Conservation (phyloP, 2,888 invertebrate genomes). For the Andrena bicolor region DNA sequence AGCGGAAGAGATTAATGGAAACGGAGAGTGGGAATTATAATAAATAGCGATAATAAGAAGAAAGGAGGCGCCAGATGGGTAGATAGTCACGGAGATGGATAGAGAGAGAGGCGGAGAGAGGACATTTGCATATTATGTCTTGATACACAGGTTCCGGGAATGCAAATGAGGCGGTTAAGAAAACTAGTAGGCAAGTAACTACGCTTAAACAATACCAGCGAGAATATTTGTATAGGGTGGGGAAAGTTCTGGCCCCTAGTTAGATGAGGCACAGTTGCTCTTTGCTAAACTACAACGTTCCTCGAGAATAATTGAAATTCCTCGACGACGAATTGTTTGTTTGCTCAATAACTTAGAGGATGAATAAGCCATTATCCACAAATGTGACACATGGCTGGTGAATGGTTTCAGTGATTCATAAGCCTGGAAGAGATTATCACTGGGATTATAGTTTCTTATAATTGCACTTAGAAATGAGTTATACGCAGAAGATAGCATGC, state of each 20-base stretch:
- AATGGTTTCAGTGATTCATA: not conserved
- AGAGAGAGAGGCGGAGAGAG: conserved; percentile 18
- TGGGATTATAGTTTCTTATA: not conserved
- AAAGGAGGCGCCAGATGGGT: conserved; percentile 49
- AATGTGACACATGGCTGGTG: no score
- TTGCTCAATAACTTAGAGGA: no score
- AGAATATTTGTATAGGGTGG: conserved; percentile 50
- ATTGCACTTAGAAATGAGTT: not conserved
- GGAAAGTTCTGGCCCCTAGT: conserved; percentile 19
- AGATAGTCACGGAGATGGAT: conserved; percentile 28
- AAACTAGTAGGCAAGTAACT: conserved; percentile 52
- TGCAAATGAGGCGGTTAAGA: conserved; percentile 58
- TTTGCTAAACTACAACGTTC: no score
- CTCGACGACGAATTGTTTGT: no score
- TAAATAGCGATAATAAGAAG: conserved; percentile 55
- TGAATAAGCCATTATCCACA: no score
- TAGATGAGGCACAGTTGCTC: no score
- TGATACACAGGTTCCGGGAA: conserved; percentile 60
- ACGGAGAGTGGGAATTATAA: conserved; percentile 52
- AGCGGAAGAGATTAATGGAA: conserved; percentile 61
- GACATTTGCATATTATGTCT: conserved; percentile 59
- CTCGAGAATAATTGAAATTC: no score
- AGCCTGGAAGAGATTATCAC: no score
- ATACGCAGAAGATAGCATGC: not conserved
- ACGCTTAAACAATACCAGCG: conserved; percentile 51